phyloP scores from a whole-genome alignment of 2,113 vertebrate genomes.

The Varanus komodoensis region DNA sequence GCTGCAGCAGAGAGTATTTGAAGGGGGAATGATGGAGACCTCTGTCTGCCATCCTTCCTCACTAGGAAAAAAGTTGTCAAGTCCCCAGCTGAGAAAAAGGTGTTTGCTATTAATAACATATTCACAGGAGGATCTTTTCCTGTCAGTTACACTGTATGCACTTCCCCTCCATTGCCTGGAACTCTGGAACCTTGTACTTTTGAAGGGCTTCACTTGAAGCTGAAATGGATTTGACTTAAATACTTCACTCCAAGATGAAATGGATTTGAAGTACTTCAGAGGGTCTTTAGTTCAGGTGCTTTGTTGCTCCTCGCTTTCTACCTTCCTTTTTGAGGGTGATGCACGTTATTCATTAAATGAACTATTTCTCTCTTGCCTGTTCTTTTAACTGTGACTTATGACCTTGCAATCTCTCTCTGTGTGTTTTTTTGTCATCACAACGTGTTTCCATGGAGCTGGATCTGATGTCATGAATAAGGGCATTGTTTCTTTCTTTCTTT shows the following conservation, averaged over 20 bases:
- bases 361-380: conserved; percentile 72
- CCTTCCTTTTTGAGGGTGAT: conserved; percentile 63
- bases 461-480: conserved; percentile 79
- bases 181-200: conserved; percentile 56
- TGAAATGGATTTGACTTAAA: conserved; percentile 66
- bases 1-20: background rate
- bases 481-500: conserved; percentile 63
- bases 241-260: conserved; percentile 68
- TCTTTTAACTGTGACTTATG: conserved; percentile 75
- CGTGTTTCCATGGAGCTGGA: conserved; percentile 76
- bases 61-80: background rate
- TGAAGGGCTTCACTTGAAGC: conserved; percentile 67
- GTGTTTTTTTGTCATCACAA: conserved; percentile 78
- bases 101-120: conserved; percentile 5
- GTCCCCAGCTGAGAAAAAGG: background rate
- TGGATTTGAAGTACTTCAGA: conserved; percentile 74
- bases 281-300: conserved; percentile 67
- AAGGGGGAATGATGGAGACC: background rate
- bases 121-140: background rate
- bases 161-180: conserved; percentile 33
- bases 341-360: conserved; percentile 77
- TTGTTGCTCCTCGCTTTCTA: conserved; percentile 70
- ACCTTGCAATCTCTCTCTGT: conserved; percentile 77
- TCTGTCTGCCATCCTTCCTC: background rate
- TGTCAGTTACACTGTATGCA: conserved; percentile 10